Base-by-base conservation (phyloP, 2,113 vertebrate species). In the Sus scrofa region DNA sequence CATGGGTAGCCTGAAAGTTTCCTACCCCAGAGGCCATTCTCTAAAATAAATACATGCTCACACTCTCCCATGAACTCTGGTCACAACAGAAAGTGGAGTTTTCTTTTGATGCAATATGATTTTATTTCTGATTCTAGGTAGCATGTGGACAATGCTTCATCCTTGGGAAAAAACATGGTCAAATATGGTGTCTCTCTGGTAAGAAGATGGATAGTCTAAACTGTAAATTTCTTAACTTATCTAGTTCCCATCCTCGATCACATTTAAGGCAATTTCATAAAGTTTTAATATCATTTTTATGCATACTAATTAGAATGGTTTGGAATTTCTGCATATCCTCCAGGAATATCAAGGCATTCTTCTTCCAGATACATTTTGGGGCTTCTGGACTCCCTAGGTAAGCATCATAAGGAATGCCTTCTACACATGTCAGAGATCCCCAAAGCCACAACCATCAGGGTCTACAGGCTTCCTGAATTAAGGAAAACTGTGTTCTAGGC, bases 61-160 rank as follows among this genome's bases (percentile, higher is more conserved):
- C 15, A 20, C 13, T 73, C 24, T 89, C 32, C 34, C 7, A 12
- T 22, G 13, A 71, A 85, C 3, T 26, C 24, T 65, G 73, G 32
- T n/a, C 34, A 82, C 50, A 32, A 56, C 9, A 44, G 63, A 70
- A 94, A 87, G 84, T 93, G 8, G 58, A 75, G 39, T 68, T 18
- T 68, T 89, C 79, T 62, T 89, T 96, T 58, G 71, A 11, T 50
- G 27, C 16, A 78, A 34, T 34, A 93, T 16, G 20, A 50, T 77
- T 86, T 85, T 93, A 32, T 78, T 68, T 44, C 62, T 68, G 34
- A 44, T 68, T 86, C 62, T 60, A 67, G 9, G 74, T 88, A 79
- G 24, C 81, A 5, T 75, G 79, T 30, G 30, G 15, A 14, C 15
- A 84, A 71, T 79, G 16, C 18, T 78, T 96, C 50, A 71, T 86